Evolutionary conservation across 2,888 invertebrate genomes (phyloP).

Genomic region (Stenoptilia bipunctidactyla): DNA sequence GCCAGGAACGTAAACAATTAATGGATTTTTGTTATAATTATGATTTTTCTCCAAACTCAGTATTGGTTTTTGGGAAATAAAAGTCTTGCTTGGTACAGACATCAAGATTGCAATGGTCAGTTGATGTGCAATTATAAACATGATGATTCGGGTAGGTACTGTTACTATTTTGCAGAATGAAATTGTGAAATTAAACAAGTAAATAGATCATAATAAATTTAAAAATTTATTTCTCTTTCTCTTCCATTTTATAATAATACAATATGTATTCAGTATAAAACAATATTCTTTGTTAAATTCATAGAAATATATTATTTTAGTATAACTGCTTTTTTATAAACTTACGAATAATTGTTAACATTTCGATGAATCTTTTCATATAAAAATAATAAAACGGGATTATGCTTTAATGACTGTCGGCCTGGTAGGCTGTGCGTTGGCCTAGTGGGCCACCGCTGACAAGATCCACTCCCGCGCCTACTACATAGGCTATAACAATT

Average conservation of each 20-base stretch:
- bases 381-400: conserved; percentile 63
- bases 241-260: conserved; percentile 49
- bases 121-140: background rate
- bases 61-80: background rate
- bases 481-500: conserved; percentile 47
- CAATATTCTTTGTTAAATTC: conserved; percentile 70
- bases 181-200: background rate
- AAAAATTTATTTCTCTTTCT: conserved; percentile 62
- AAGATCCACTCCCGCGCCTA: conserved; percentile 16
- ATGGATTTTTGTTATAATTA: no score
- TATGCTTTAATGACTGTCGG: background rate
- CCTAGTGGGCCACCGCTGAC: conserved; percentile 7
- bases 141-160: no score
- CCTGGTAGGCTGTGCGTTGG: background rate
- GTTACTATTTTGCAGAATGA: no score
- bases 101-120: no score
- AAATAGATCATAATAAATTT: conserved; percentile 63
- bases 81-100: background rate
- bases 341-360: conserved; percentile 70
- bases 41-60: no score
- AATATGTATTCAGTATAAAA: conserved; percentile 69
- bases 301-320: conserved; percentile 71
- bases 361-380: conserved; percentile 61
- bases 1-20: no score
- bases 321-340: conserved; percentile 67